phyloP scores from a whole-genome alignment of 2,888 invertebrate genomes.

The Fissipunctia ypsillon region DNA sequence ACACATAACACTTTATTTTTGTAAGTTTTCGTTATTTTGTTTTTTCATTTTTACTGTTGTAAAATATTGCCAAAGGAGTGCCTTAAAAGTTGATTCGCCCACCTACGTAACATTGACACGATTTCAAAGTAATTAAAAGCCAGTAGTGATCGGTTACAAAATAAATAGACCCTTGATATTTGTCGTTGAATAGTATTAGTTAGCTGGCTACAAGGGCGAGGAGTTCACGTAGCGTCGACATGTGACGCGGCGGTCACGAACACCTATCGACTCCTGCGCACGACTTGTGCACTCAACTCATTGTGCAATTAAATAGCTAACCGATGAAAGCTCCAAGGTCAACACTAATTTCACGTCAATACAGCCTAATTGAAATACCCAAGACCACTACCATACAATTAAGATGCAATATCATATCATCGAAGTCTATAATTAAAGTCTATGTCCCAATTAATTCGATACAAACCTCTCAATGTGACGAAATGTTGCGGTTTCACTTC shows the following conservation, averaged over 20 bases:
- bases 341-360: slow-evolving; percentile 67
- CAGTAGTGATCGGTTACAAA: slow-evolving; percentile 64
- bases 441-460: slow-evolving; percentile 83
- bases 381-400: slow-evolving; percentile 65
- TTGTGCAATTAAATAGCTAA: slow-evolving; percentile 77
- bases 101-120: slow-evolving; percentile 68
- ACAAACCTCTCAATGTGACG: slow-evolving; percentile 74
- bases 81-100: too few species aligned
- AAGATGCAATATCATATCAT: slow-evolving; percentile 63
- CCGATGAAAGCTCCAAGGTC: slow-evolving; percentile 74
- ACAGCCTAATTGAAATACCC: slow-evolving; percentile 66
- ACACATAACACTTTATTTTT: too few species aligned
- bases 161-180: slow-evolving; percentile 62
- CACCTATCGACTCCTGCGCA: slow-evolving; percentile 77
- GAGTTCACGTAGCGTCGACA: slow-evolving; percentile 82
- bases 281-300: slow-evolving; percentile 72
- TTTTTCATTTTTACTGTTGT: too few species aligned
- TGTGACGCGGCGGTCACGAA: slow-evolving; percentile 82
- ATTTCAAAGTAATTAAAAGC: slow-evolving; percentile 67
- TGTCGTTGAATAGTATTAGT: slow-evolving; percentile 57
- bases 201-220: slow-evolving; percentile 77
- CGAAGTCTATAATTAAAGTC: slow-evolving; percentile 78
- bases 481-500: slow-evolving; percentile 78
- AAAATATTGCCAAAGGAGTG: too few species aligned
- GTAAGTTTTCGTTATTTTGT: too few species aligned